Evolutionary conservation across 2,113 vertebrate species (phyloP).

Genomic region (Piaya cayana): DNA sequence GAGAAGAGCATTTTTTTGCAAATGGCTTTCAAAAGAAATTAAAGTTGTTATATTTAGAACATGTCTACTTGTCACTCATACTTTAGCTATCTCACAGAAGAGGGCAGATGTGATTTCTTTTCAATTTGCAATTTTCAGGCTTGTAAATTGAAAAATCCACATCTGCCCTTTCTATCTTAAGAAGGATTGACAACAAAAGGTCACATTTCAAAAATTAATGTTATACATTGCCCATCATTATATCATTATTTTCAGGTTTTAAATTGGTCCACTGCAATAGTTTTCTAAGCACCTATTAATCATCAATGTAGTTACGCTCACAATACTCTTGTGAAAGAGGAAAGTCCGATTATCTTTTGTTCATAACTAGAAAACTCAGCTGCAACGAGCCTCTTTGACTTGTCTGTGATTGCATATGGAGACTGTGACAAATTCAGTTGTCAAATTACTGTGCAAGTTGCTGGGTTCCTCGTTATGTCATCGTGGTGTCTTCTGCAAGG

Average conservation of each 20-base stretch:
- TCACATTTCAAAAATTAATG: background rate
- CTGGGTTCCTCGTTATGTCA: background rate
- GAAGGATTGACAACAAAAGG: slow-evolving; percentile 7
- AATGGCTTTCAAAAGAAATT: background rate
- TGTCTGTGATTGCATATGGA: background rate
- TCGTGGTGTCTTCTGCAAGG: background rate
- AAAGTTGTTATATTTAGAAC: slow-evolving; percentile 9
- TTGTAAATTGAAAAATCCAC: slow-evolving; percentile 48
- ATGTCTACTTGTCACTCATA: background rate
- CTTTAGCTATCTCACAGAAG: slow-evolving; percentile 8
- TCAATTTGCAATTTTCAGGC: slow-evolving; percentile 29
- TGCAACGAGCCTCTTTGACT: background rate
- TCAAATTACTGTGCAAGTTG: background rate
- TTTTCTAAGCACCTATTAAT: background rate
- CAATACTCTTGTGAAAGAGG: background rate
- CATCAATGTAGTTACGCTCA: background rate
- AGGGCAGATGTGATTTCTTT: slow-evolving; percentile 33
- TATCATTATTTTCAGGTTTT: background rate
- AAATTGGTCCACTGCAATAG: background rate
- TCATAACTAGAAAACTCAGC: background rate
- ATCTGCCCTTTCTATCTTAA: slow-evolving; percentile 7
- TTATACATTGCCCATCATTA: background rate
- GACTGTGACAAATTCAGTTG: background rate
- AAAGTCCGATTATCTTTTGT: background rate
- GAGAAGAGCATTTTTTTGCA: background rate